These are phyloP conservation scores for Lordiphosa andalusiaca DNA, from an alignment of 2,888 invertebrate genomes.

Conservation along the genomic window DNA sequence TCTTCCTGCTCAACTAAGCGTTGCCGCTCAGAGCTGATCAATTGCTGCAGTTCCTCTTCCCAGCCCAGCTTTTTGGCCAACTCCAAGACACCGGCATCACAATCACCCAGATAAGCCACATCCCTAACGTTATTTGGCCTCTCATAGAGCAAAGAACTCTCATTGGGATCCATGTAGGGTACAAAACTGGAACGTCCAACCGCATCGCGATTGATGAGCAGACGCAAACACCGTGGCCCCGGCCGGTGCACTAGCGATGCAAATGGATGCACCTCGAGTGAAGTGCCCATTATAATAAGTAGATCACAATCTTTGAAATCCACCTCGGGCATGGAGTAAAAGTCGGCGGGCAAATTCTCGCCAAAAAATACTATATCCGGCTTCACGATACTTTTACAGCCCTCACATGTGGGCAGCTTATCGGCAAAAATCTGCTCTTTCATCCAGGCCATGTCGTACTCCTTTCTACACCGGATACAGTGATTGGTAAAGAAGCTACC, in stretches of 20 bases:
- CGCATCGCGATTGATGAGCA: slow-evolving; percentile 93
- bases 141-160: slow-evolving; percentile 85
- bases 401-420: slow-evolving; percentile 88
- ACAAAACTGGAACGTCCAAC: slow-evolving; percentile 82
- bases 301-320: slow-evolving; percentile 94
- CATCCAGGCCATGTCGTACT: slow-evolving; percentile 91
- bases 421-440: slow-evolving; percentile 89
- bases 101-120: slow-evolving; percentile 90
- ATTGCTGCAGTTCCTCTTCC: slow-evolving; percentile 84
- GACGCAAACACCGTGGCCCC: slow-evolving; percentile 86
- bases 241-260: slow-evolving; percentile 92
- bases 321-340: slow-evolving; percentile 84
- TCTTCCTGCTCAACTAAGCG: slow-evolving; percentile 72
- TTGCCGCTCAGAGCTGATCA: slow-evolving; percentile 83
- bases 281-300: slow-evolving; percentile 96
- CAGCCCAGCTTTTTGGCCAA: slow-evolving; percentile 90
- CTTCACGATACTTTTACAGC: slow-evolving; percentile 91
- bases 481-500: slow-evolving; percentile 95
- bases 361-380: slow-evolving; percentile 98
- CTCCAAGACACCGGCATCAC: slow-evolving; percentile 88
- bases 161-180: slow-evolving; percentile 77
- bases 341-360: slow-evolving; percentile 90
- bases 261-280: slow-evolving; percentile 96
- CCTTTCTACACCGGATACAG: slow-evolving; percentile 87
- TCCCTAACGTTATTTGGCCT: slow-evolving; percentile 84